Evolutionary conservation across 2,888 invertebrate genomes (phyloP), one percentile per base, ranked within the genome.

Genomic region (Patella pellucida): DNA sequence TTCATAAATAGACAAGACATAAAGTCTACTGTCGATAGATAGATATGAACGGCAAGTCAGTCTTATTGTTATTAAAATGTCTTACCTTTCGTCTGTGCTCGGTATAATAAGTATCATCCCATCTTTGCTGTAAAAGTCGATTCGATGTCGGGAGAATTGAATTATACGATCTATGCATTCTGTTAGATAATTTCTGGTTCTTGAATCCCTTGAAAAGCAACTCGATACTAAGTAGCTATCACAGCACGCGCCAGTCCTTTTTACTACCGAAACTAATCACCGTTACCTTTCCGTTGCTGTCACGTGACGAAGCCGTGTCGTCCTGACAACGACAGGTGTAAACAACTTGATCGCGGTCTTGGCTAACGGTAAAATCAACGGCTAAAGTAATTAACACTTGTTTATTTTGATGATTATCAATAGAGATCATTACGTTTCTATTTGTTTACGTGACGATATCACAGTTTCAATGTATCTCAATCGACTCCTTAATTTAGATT

Each of bases 71-170:
- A 41, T 41, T 41, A 41, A 41, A 15, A 56, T 19, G 70, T 75
- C 85, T 81, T 77, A 91, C 90, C 88, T 89, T 85, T 79, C 84
- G 78, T 72, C 88, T 79, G 82, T 91, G 91, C 81, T 90, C 89
- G 62, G 87, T 85, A 80, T 89, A 91, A 75, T 90, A 88, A 7
- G 87, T 89, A n/a, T 84, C 79, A 76, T 91, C 91, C 91, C 91
- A 91, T 80, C 86, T 83, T 81, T 88, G 85, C 81, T 91, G 90
- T 69, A 91, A 81, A 27, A 90, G 82, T 80, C 89, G 89, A 80
- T 90, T 91, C 73, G 87, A 86, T 9, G 88, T 85, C 16, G 91
- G 91, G 70, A 88, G 81, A 68, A 90, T 85, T 41, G 89, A 83
- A 77, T 90, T 86, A 78, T 91, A 91, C n/a, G 88, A 86, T 73